Evolutionary conservation across 2,888 invertebrate genomes (phyloP).

Genomic region (Thymelicus lineola): DNA sequence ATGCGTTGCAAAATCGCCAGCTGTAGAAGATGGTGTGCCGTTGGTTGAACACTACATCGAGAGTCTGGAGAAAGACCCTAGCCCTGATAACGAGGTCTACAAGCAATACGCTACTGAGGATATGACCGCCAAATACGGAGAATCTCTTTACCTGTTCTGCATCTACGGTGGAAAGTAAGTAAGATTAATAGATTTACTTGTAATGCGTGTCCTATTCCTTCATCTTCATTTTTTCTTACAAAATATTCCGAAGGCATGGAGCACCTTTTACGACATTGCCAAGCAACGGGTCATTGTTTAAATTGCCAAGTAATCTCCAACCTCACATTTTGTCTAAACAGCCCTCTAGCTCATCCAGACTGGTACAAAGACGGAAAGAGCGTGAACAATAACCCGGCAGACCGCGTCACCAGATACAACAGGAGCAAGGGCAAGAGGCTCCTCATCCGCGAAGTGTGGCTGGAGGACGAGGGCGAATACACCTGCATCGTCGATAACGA

Average conservation of each 20-base stretch:
- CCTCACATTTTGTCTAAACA: slow-evolving; percentile 43
- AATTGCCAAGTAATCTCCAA: no score
- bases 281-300: no score
- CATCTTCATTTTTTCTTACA: no score
- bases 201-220: no score
- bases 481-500: slow-evolving; percentile 65
- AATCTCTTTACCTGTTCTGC: slow-evolving; percentile 66
- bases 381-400: slow-evolving; percentile 56
- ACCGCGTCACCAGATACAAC: slow-evolving; percentile 70
- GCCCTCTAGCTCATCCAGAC: slow-evolving; percentile 65
- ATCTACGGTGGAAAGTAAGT: slow-evolving; percentile 76
- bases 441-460: slow-evolving; percentile 62
- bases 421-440: slow-evolving; percentile 68
- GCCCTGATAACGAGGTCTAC: slow-evolving; percentile 56
- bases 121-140: slow-evolving; percentile 57
- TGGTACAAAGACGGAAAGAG: slow-evolving; percentile 69
- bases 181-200: slow-evolving; percentile 1
- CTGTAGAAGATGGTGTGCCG: slow-evolving; percentile 53
- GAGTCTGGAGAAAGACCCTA: slow-evolving; percentile 51
- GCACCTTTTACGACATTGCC: no score
- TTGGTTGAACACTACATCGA: slow-evolving; percentile 65
- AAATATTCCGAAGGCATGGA: no score
- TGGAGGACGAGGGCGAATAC: slow-evolving; percentile 65
- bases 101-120: slow-evolving; percentile 65
- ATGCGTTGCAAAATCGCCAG: slow-evolving; percentile 64